Evolutionary conservation across 1,140 invertebrate species (phyloP).

Genomic region (Chironomus tepperi): DNA sequence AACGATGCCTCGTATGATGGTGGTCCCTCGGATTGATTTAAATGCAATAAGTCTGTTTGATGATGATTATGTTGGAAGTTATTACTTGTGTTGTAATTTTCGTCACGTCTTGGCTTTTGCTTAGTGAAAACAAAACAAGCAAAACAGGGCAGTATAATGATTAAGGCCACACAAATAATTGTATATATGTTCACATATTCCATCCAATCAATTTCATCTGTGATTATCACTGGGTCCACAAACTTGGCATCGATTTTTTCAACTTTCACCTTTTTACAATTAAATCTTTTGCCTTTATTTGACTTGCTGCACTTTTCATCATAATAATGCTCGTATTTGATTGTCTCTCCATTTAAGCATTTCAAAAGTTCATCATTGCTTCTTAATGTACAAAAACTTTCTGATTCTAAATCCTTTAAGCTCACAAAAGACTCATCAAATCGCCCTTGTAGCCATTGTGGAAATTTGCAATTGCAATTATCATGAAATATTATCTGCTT

Average conservation of each 20-base stretch:
- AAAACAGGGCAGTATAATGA: neutral
- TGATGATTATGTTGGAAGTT: neutral
- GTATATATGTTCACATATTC: neutral
- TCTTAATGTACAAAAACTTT: neutral
- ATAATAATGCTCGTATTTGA: neutral
- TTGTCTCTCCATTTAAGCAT: neutral
- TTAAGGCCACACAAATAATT: neutral
- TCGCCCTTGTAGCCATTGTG: slow-evolving; percentile 28
- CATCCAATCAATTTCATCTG: slow-evolving; percentile 12
- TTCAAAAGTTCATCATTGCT: neutral
- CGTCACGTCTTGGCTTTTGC: neutral
- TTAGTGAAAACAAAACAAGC: neutral
- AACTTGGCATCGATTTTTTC: slow-evolving; percentile 11
- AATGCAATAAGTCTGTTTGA: slow-evolving; percentile 16
- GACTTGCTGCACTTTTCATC: neutral
- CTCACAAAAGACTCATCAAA: slow-evolving; percentile 6
- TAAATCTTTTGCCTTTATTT: neutral
- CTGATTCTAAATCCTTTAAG: neutral
- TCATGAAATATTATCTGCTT: slow-evolving; percentile 28
- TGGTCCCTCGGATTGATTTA: slow-evolving; percentile 16
- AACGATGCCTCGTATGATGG: slow-evolving; percentile 13
- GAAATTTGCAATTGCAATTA: slow-evolving; percentile 31
- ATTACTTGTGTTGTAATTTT: neutral
- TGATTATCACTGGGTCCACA: neutral
- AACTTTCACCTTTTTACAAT: neutral